These are phyloP conservation scores for Listronotus oregonensis DNA, from an alignment of 1,140 invertebrate species.

Conservation along the genomic window DNA sequence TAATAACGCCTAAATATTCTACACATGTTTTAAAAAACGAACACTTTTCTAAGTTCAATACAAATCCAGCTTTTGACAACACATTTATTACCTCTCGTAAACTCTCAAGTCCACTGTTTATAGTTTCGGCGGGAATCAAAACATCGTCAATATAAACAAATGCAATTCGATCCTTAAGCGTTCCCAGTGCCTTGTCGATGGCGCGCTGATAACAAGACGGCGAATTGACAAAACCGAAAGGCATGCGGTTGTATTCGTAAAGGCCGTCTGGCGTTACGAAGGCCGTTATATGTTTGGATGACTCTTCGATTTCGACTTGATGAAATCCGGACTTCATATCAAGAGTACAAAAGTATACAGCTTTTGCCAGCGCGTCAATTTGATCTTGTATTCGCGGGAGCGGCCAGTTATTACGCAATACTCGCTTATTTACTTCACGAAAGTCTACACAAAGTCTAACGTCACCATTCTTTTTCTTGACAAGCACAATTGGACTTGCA, in stretches of 20 bases:
- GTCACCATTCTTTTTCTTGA: constrained; percentile 57
- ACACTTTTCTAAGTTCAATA: constrained; percentile 44
- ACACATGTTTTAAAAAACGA: too few relatives aligned
- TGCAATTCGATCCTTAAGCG: too few relatives aligned
- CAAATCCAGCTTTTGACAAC: constrained; percentile 25
- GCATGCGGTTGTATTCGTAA: constrained; percentile 31
- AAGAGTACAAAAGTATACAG: constrained; percentile 27
- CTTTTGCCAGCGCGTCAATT: constrained; percentile 29
- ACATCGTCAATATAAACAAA: constrained; percentile 42
- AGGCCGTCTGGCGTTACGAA: constrained; percentile 35
- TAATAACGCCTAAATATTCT: too few relatives aligned
- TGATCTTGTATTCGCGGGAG: constrained; percentile 43
- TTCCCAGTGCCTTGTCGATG: constrained; percentile 40
- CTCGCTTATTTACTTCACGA: constrained; percentile 55
- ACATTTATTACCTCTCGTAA: constrained; percentile 38
- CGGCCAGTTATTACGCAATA: constrained; percentile 47
- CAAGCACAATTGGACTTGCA: constrained; percentile 56
- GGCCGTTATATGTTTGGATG: neutral
- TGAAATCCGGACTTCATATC: too few relatives aligned
- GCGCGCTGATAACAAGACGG: constrained; percentile 43
- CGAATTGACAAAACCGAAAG: constrained; percentile 47
- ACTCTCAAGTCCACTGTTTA: constrained; percentile 31
- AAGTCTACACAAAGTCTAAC: constrained; percentile 57
- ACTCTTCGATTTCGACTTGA: too few relatives aligned
- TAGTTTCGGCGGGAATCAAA: constrained; percentile 17